A percentile compares a stretch with the other conserved stretches of the same genome.
Conservation (phyloP, 1,140 invertebrate genomes). For the Cyclina sinensis region DNA sequence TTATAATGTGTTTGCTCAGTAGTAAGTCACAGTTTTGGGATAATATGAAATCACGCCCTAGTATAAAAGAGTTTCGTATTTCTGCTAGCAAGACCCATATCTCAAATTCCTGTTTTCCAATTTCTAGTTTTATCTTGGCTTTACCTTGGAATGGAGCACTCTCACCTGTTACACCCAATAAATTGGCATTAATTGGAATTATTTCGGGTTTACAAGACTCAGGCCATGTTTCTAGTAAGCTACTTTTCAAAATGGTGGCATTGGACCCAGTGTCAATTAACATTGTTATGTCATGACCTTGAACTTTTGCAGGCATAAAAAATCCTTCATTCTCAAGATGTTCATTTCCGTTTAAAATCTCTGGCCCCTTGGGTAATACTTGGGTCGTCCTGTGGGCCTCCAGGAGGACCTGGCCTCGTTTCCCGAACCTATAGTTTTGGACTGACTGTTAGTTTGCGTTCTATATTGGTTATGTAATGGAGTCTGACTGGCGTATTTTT, state of each 20-base stretch:
- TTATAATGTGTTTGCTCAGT: constrained; percentile 26
- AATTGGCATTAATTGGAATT: neutral
- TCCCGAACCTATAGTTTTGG: neutral
- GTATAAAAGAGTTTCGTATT: constrained; percentile 13
- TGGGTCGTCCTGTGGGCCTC: constrained; percentile 36
- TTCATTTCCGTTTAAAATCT: neutral
- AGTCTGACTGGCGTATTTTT: neutral
- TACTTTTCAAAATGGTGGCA: no score
- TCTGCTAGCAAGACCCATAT: constrained; percentile 26
- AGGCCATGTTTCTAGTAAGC: constrained; percentile 2
- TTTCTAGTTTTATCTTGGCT: neutral
- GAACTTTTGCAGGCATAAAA: constrained; percentile 7
- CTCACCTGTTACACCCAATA: constrained; percentile 25
- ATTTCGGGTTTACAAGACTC: constrained; percentile 13
- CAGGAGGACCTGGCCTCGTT: constrained; percentile 21
- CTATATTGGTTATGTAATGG: neutral
- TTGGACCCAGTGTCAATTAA: no score
- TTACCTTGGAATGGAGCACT: constrained; percentile 2
- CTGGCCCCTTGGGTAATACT: neutral
- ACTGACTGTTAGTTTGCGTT: neutral
- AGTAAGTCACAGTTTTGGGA: constrained; percentile 7
- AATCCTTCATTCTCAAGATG: constrained; percentile 8
- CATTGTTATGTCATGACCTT: neutral
- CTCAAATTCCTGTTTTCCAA: constrained; percentile 1
- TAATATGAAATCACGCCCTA: constrained; percentile 34